Base-by-base conservation (phyloP, 1,140 invertebrate species). In the Stratiolaelaps scimitus region DNA sequence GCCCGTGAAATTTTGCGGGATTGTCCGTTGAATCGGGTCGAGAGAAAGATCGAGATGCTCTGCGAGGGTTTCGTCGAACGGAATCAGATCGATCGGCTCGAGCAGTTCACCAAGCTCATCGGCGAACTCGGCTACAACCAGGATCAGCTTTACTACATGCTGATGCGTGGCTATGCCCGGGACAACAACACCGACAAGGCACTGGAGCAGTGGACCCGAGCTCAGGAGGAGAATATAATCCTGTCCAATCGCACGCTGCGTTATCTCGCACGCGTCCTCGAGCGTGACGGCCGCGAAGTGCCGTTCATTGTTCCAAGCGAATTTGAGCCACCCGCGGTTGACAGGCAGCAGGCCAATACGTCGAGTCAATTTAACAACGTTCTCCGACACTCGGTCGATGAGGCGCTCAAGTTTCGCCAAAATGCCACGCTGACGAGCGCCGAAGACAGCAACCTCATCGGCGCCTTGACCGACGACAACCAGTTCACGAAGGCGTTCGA, bases 201-300 rank as follows among this genome's bases (percentile, higher is more conserved):
- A 15, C 17, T 60, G 15, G 53, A 60, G 15, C 15, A 29, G 17
- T 60, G 53, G 53, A 60, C 53, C 15, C n/a, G 34, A 26, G 17
- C 53, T 15, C 53, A 60, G 53, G 53, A 60, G 34, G 53, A 60
- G 2, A 60, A 60, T 23, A 15, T 60, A 15, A 26, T 60, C 10
- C 20, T 60, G 20, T 26, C 34, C 15, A 26, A 26, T 17, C 15
- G 15, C 13, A 34, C 53, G 20, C 2, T 60, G 4, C 53, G 34
- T 2, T 29, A 29, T 34, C 53, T 60, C 4, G 53, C 53, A 2
- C 15, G 34, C 13, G 13, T 60, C 4, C 53, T 60, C 23, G 53
- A 60, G 23, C 26, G 53, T 15, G 26, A 60, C 26, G 53, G 20
- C 13, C 53, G 34, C 15, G 15, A 15, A 26, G 53, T 60, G 1